Evolutionary conservation across 2,888 invertebrate genomes (phyloP).

Genomic region (Apoda limacodes): DNA sequence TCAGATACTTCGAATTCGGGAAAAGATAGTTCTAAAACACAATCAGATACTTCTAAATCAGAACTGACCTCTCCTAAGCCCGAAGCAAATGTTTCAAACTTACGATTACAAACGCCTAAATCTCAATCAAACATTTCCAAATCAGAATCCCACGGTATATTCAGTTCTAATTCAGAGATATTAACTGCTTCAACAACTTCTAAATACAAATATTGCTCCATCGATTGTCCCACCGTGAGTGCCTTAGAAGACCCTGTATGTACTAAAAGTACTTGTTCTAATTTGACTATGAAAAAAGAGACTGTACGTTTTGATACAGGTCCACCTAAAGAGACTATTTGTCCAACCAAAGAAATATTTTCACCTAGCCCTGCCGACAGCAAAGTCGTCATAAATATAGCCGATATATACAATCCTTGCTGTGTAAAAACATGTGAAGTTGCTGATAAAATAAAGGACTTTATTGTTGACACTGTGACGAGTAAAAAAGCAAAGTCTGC

Average conservation of each 20-base stretch:
- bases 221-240: slow-evolving; percentile 37
- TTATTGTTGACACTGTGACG: slow-evolving; percentile 36
- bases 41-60: slow-evolving; percentile 19
- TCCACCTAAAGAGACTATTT: slow-evolving; percentile 29
- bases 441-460: slow-evolving; percentile 47
- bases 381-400: slow-evolving; percentile 36
- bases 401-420: slow-evolving; percentile 47
- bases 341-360: slow-evolving; percentile 23
- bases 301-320: slow-evolving; percentile 18
- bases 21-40: slow-evolving; percentile 19
- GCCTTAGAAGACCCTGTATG: slow-evolving; percentile 31
- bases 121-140: too few relatives aligned
- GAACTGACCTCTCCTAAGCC: too few relatives aligned
- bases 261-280: slow-evolving; percentile 37
- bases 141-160: too few relatives aligned
- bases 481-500: slow-evolving; percentile 27
- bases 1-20: too few relatives aligned
- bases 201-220: slow-evolving; percentile 35
- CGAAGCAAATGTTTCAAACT: too few relatives aligned
- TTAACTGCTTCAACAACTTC: slow-evolving; percentile 17
- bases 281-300: slow-evolving; percentile 14
- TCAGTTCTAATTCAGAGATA: too few relatives aligned
- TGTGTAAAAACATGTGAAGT: slow-evolving; percentile 47
- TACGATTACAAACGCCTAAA: too few relatives aligned
- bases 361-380: slow-evolving; percentile 54